Percentiles rank a stretch among this genome's conserved stretches.
Evolutionary conservation across 2,113 vertebrate genomes (phyloP).

Genomic region (Myanophis thanlyinensis): DNA sequence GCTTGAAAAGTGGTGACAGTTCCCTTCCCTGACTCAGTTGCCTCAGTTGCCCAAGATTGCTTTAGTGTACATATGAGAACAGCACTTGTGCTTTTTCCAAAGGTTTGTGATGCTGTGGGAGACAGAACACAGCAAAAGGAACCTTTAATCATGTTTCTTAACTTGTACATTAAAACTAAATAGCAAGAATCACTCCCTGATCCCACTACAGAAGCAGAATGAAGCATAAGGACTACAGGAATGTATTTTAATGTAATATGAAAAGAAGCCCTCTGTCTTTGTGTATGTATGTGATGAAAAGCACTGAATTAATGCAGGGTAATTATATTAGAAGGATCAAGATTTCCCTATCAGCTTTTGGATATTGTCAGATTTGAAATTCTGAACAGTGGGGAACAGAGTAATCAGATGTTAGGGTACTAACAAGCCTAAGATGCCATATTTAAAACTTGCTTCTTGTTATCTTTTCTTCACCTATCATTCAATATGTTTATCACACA

Average conservation of each 20-base stretch:
- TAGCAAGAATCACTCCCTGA: not conserved
- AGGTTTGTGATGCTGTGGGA: not conserved
- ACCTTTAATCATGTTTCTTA: not conserved
- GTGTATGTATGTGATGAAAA: not conserved
- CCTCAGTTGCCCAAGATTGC: not conserved
- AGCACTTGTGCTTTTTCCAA: not conserved
- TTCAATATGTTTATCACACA: not conserved
- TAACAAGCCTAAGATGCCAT: not conserved
- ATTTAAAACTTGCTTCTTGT: not conserved
- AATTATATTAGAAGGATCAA: not conserved
- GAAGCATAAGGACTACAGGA: not conserved
- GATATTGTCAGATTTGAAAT: conserved; percentile 11
- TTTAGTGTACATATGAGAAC: not conserved
- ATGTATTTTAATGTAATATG: not conserved
- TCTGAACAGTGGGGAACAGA: not conserved
- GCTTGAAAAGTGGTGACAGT: not conserved
- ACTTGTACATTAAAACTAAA: not conserved
- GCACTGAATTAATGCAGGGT: not conserved
- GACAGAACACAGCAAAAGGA: not conserved
- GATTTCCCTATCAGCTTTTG: not conserved
- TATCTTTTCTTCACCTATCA: not conserved
- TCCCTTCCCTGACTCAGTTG: not conserved
- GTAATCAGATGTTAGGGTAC: conserved; percentile 3
- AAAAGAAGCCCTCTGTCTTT: not conserved
- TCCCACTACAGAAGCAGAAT: not conserved